phyloP scores from a whole-genome alignment of 2,113 vertebrate genomes.

The Lophura nycthemera region DNA sequence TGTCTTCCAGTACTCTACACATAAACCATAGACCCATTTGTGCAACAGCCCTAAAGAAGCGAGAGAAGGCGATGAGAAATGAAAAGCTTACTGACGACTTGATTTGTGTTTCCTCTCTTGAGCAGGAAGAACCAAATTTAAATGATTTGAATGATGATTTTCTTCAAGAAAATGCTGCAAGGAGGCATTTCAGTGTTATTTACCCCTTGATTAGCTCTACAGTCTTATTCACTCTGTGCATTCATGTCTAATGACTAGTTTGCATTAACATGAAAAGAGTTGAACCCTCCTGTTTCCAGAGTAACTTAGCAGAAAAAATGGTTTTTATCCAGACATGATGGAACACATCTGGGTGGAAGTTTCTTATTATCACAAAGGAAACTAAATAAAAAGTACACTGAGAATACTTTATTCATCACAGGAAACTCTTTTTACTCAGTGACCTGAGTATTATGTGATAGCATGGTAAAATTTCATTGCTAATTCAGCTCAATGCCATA shows the following conservation, averaged over 20 bases:
- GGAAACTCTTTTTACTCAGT: background rate
- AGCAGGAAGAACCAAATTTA: constrained; percentile 50
- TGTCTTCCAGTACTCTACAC: background rate
- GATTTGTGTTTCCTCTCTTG: constrained; percentile 11
- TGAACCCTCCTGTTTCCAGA: background rate
- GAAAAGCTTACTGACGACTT: background rate
- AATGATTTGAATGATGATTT: constrained; percentile 16
- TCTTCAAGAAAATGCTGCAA: constrained; percentile 45
- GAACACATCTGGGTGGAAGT: constrained; percentile 13
- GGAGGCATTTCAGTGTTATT: constrained; percentile 42
- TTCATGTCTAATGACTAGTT: constrained; percentile 31
- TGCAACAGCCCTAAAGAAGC: background rate
- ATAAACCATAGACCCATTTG: background rate
- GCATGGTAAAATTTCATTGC: background rate
- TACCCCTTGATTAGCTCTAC: constrained; percentile 49
- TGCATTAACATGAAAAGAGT: constrained; percentile 8
- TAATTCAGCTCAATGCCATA: background rate
- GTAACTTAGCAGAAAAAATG: constrained; percentile 19
- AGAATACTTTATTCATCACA: background rate
- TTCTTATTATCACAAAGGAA: background rate
- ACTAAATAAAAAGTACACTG: background rate
- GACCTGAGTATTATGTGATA: background rate
- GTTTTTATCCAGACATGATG: background rate
- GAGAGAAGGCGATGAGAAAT: background rate
- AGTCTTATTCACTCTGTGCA: background rate